Base-by-base conservation (phyloP, 2,888 invertebrate species). In the Eupithecia abbreviata region DNA sequence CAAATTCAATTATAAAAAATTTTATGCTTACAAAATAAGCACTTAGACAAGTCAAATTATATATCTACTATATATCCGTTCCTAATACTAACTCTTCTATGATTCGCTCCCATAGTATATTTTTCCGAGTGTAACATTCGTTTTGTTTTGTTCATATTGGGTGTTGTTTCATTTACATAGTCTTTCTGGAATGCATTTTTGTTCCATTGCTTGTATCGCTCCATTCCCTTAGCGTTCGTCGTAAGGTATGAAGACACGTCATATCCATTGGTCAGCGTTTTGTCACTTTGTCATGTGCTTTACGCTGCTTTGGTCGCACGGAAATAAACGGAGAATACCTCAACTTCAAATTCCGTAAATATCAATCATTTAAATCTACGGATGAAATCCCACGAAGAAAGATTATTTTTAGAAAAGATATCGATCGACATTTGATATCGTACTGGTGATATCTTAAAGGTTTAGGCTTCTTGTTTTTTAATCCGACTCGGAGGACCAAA, bases 261-360 rank as follows among this genome's bases (percentile, higher is more conserved):
- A 82, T 81, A 74, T 76, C 72, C 79, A 82, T 81, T 76, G 76
- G 74, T 80, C 69, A 77, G 72, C 74, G 79, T 79, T 79, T 80
- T 80, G 71, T 81, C 82, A 82, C 81, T 77, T 77, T 76, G 79
- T 85, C 83, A 82, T 79, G 80, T 85, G 85, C 86, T 86, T 87
- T 77, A 73, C 77, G 84, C 84, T 85, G 85, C 76, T 47, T 73
- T 71, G 72, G 77, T 82, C 78, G 79, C 82, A 85, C 84, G 84
- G 82, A 83, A 84, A 84, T 81, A 81, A 80, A 79, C 70, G 71
- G 71, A 67, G 67, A 62, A 30, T 30, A n/a, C 30, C 30, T 30
- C 9, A 68, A 66, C 55, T 9, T 68, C 4, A n/a, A n/a, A 18
- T 2, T 67, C 15, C 42, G 13, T 42, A 2, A 30, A 62, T 0